These are phyloP conservation scores for Gobius niger DNA, from an alignment of 2,113 vertebrate genomes.

Conservation along the genomic window DNA sequence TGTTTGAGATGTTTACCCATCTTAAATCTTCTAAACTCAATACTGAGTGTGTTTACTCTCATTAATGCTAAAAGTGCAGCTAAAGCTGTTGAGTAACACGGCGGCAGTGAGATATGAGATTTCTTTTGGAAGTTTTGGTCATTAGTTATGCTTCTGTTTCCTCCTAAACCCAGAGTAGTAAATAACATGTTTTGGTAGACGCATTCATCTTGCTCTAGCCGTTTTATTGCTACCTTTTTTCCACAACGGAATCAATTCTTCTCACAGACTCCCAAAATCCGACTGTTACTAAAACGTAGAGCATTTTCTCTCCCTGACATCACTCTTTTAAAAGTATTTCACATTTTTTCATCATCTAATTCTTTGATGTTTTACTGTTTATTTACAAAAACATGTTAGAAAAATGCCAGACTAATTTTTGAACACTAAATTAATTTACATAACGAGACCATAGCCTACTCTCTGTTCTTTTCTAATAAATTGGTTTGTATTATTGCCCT, in stretches of 20 bases:
- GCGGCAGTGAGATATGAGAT: slow-evolving; percentile 2
- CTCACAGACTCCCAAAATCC: slow-evolving; percentile 15
- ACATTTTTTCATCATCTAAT: slow-evolving; percentile 14
- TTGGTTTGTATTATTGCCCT: background rate
- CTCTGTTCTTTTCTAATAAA: slow-evolving; percentile 11
- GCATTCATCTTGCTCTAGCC: slow-evolving; percentile 43
- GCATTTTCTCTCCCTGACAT: slow-evolving; percentile 9
- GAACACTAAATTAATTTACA: slow-evolving; percentile 5
- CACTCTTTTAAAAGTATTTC: slow-evolving; percentile 23
- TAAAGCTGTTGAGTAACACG: background rate
- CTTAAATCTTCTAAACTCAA: background rate
- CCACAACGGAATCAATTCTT: slow-evolving; percentile 10
- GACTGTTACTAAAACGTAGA: slow-evolving; percentile 7
- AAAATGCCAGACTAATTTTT: slow-evolving; percentile 13
- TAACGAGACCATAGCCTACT: slow-evolving; percentile 1
- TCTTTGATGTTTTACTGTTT: slow-evolving; percentile 31
- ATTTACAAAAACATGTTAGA: slow-evolving; percentile 20
- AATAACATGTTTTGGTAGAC: slow-evolving; percentile 52
- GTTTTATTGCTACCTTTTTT: slow-evolving; percentile 48
- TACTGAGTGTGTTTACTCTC: background rate
- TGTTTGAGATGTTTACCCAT: background rate
- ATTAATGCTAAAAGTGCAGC: background rate
- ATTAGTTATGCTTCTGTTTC: background rate
- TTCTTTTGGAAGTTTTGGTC: slow-evolving; percentile 10
- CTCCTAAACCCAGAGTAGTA: slow-evolving; percentile 37